Evolutionary conservation across 2,797 vertebrate genomes (phyloP).

Genomic region (Acanthornis magna): DNA sequence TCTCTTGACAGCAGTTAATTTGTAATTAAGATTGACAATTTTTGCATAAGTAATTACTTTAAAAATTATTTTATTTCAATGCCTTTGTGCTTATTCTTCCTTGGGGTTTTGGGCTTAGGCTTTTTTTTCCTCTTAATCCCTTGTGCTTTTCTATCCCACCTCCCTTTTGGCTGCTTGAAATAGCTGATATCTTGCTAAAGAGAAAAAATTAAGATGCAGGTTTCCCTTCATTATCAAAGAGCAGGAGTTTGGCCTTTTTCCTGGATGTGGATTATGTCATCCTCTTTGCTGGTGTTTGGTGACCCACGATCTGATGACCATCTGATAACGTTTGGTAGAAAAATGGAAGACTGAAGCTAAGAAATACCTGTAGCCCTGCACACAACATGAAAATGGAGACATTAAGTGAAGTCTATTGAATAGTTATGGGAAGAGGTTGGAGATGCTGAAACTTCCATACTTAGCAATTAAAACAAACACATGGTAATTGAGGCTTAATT

Average conservation of each 20-base stretch:
- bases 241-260: background rate
- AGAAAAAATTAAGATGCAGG: background rate
- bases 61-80: background rate
- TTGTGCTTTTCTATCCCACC: background rate
- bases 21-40: background rate
- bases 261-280: background rate
- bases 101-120: fast-evolving
- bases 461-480: background rate
- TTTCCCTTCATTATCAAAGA: background rate
- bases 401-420: background rate
- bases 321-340: background rate
- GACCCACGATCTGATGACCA: background rate
- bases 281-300: background rate
- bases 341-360: background rate
- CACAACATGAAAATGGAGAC: background rate
- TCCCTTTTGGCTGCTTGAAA: background rate
- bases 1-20: background rate
- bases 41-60: background rate
- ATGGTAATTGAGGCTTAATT: background rate
- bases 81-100: background rate
- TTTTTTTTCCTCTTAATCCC: background rate
- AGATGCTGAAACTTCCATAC: background rate
- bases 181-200: background rate
- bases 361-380: background rate
- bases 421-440: background rate